Evolutionary conservation across 2,113 vertebrate species (phyloP), one percentile per base, ranked within the genome.

Genomic region (Hepsetus odoe): DNA sequence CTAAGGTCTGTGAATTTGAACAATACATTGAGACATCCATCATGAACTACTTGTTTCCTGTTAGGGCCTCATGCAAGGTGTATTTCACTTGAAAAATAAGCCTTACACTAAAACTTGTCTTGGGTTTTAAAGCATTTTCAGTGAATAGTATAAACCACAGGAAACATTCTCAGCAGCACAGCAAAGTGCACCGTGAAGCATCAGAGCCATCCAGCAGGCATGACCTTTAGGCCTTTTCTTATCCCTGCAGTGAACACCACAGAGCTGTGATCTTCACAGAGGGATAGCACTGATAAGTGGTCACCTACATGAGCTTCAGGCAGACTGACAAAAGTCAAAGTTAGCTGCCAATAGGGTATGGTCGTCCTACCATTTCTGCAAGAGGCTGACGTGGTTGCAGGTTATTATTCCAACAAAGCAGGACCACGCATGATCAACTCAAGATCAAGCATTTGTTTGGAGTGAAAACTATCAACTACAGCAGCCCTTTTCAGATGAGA

Each of bases 261-360:
- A 51, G 40, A 46, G 58, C 44, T 71, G n/a, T 78, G 76, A 71
- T 71, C 67, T 9, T 42, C 53, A 61, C 12, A 70, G 28, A 20
- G 22, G 42, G 55, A 20, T 32, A 69, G 38, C 53, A 20, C 65
- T 42, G 64, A 67, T 46, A 67, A 32, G 33, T 65, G 61, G 32
- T 11, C 32, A 2, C n/a, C 58, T 62, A 4, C 32, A 40, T 46
- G 42, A 18, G 33, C 5, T 30, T 10, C 18, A 35, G 32, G 40
- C 70, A 32, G 38, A 11, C 58, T 74, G 72, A 35, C 58, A 28
- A 2, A 46, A 62, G 44, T 18, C 6, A 2, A 49, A n/a, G 35
- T 59, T 35, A 28, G 55, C 38, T 61, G 38, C 22, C 30, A 24
- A 26, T 22, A 72, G 11, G 42, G 1, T 2, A n/a, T 6, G 65